Evolutionary conservation across 2,888 invertebrate species (phyloP), one percentile per base, ranked within the genome.

Genomic region (Chesias legatella): DNA sequence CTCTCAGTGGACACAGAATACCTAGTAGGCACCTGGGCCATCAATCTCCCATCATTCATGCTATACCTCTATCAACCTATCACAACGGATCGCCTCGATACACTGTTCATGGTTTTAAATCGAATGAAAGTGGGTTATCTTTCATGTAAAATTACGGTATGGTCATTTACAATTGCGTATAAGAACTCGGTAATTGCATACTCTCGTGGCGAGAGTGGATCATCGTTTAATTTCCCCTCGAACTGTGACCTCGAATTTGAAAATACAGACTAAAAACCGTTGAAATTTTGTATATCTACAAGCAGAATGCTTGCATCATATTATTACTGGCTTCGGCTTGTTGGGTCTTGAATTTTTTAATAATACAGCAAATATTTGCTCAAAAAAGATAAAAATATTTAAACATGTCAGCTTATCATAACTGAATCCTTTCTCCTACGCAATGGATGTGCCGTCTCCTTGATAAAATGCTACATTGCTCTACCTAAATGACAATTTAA

Each of bases 301-400:
- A 17, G 2, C 5, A 17, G 13, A 3, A 5, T 17, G 13, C 13
- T 17, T 17, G 13, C 13, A 25, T 31, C 10, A 31, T 11, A 9
- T 26, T 30, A 28, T 17, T 34, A 34, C 31, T 29, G 24, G 30
- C 11, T 27, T 63, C 64, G 73, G 63, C 67, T 68, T 59, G 59
- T 57, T 54, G 66, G 60, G 61, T 72, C 70, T 74, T 73, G 70
- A 67, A 62, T 53, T 53, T 48, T 53, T 47, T 39, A 44, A 56
- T 56, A 58, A 56, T 56, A 58, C 44, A 50, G 48, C 63, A 68
- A 77, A 81, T 72, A 73, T 80, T 76, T 71, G 64, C 53, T 44
- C 50, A 32, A 59, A 59, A 57, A 51, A 63, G 67, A 73, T 74
- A 67, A 61, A 50, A 41, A 43, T 44, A 51, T 56, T 53, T 45